A percentile compares a stretch with the other conserved stretches of the same genome.
These are phyloP conservation scores for Dynastes maya DNA, from an alignment of 2,888 invertebrate genomes.

Conservation along the genomic window DNA sequence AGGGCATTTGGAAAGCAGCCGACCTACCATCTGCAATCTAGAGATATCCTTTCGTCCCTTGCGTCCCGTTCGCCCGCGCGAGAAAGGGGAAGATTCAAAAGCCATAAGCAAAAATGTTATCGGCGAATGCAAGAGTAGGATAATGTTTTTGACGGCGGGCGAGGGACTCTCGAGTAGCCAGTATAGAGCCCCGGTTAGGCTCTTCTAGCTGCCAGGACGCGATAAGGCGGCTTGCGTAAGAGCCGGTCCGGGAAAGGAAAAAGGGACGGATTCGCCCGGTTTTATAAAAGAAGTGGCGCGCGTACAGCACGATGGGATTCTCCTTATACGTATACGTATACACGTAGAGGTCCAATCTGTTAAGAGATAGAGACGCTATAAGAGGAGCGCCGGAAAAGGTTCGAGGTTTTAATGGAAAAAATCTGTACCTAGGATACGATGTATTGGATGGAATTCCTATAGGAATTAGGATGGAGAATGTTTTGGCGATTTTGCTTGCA, in stretches of 20 bases:
- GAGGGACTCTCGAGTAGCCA: conserved; percentile 61
- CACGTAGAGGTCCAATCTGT: conserved; percentile 29
- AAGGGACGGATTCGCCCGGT: conserved; percentile 57
- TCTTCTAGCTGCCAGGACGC: conserved; percentile 67
- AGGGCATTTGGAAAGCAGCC: neutral
- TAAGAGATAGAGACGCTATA: conserved; percentile 21
- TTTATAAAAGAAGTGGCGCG: conserved; percentile 48
- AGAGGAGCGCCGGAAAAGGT: conserved; percentile 5
- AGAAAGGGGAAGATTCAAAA: conserved; percentile 45
- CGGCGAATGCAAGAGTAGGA: conserved; percentile 62
- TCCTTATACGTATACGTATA: neutral
- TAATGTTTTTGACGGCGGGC: conserved; percentile 67
- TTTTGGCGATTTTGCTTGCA: too few species aligned
- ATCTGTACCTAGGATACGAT: neutral
- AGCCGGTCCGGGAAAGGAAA: conserved; percentile 50
- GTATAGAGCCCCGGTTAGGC: conserved; percentile 62
- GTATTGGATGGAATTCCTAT: neutral
- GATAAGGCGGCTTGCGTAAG: conserved; percentile 67
- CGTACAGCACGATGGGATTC: conserved; percentile 31
- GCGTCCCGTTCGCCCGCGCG: conserved; percentile 20
- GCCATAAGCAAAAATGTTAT: conserved; percentile 51
- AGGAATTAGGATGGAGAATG: neutral
- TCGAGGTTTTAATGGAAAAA: conserved; percentile 13
- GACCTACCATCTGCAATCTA: conserved; percentile 23
- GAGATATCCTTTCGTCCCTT: conserved; percentile 27